These are phyloP conservation scores for Megaceryle maxima DNA, from an alignment of 2,113 vertebrate genomes.

Conservation along the genomic window DNA sequence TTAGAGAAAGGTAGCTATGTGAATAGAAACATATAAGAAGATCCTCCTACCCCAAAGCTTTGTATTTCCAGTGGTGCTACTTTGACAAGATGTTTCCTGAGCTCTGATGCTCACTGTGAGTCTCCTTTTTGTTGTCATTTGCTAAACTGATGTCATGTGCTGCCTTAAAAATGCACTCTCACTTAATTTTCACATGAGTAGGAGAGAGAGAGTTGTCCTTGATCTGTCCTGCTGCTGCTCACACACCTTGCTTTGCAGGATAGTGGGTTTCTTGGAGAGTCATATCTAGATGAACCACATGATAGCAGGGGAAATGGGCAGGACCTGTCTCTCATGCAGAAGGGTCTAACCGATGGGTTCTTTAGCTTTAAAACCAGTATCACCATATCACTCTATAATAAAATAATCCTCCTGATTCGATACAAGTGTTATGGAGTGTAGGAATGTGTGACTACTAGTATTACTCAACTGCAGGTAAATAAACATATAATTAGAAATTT, in stretches of 20 bases:
- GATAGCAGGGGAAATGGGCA: neutral
- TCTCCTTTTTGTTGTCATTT: neutral
- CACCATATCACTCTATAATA: neutral
- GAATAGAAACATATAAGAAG: neutral
- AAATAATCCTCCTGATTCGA: neutral
- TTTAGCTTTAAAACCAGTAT: neutral
- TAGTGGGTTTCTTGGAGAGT: neutral
- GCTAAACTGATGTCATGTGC: neutral
- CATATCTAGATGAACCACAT: rapidly evolving
- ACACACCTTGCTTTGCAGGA: neutral
- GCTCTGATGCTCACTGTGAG: neutral
- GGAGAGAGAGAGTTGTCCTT: neutral
- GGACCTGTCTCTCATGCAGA: neutral
- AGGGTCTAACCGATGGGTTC: neutral
- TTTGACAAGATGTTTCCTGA: neutral
- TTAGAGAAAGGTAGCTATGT: neutral
- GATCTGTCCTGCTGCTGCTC: neutral
- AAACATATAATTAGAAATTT: neutral
- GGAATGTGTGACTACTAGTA: neutral
- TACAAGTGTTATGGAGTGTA: no score
- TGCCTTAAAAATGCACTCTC: neutral
- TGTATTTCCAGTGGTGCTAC: neutral
- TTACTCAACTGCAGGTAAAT: neutral
- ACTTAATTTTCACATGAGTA: neutral
- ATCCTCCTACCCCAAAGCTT: neutral